phyloP scores from a whole-genome alignment of 2,113 vertebrate genomes.

The Turnix velox region DNA sequence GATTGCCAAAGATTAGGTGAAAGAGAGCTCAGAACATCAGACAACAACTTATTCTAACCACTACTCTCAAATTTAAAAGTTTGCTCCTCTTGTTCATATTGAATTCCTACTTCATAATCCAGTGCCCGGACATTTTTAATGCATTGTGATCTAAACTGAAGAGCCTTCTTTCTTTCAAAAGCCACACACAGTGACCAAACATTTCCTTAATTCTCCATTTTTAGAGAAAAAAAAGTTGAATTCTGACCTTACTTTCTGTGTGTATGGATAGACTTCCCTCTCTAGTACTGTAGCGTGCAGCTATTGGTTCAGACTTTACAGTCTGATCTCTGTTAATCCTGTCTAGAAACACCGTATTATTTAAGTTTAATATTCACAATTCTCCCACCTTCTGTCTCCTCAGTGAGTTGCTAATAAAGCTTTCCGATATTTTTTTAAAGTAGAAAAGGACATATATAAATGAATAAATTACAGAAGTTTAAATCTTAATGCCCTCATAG shows the following conservation, averaged over 20 bases:
- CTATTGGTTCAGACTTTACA: not conserved
- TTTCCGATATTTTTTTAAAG: not conserved
- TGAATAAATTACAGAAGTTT: not conserved
- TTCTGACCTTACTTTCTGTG: not conserved
- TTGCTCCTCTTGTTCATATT: not conserved
- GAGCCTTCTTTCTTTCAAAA: not conserved
- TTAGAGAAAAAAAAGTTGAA: not conserved
- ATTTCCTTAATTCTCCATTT: not conserved
- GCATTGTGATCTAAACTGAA: not conserved
- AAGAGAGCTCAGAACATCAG: not conserved
- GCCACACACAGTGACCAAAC: not conserved
- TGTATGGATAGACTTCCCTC: not conserved
- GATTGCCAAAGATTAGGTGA: not conserved
- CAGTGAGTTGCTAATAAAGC: not conserved
- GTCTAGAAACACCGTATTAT: not conserved
- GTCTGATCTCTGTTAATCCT: not conserved
- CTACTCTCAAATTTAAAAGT: not conserved
- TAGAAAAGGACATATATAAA: not conserved
- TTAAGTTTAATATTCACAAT: not conserved
- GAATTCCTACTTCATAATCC: not conserved
- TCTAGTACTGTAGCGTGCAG: not conserved
- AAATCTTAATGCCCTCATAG: not conserved
- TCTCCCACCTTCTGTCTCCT: not conserved
- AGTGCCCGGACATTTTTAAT: not conserved
- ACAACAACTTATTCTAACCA: not conserved